Conservation (phyloP, 2,888 invertebrate genomes). For the Eremobia ochroleuca region DNA sequence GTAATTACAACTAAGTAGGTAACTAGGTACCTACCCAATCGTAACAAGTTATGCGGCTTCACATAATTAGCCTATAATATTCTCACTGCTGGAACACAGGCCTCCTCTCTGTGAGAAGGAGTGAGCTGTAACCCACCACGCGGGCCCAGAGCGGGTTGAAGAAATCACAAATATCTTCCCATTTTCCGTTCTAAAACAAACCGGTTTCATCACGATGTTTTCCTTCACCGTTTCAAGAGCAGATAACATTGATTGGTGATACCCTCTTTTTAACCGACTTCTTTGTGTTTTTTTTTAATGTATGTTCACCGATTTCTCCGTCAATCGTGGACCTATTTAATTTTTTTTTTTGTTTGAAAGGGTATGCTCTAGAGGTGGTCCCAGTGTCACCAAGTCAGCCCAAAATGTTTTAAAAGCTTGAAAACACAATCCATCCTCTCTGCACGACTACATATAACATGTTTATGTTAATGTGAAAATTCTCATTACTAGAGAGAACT, state of each 20-base stretch:
- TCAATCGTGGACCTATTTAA: too few relatives aligned
- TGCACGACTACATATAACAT: constrained; percentile 45
- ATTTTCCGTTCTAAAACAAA: not conserved
- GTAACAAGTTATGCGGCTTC: not conserved
- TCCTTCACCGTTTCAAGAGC: not conserved
- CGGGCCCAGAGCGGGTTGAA: not conserved
- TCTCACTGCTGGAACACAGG: not conserved
- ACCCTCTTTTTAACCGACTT: too few relatives aligned
- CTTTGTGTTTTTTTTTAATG: too few relatives aligned
- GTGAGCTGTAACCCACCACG: not conserved
- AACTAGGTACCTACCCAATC: too few relatives aligned
- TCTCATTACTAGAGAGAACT: constrained; percentile 53
- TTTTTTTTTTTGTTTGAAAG: too few relatives aligned
- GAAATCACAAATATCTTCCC: not conserved
- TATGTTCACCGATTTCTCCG: too few relatives aligned
- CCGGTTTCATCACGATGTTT: not conserved
- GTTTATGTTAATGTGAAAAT: constrained; percentile 60
- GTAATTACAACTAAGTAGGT: not conserved
- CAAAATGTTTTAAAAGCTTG: constrained; percentile 11
- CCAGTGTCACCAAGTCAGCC: too few relatives aligned
- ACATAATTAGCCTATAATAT: not conserved
- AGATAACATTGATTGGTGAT: not conserved
- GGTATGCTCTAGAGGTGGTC: too few relatives aligned
- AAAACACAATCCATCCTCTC: constrained; percentile 34
- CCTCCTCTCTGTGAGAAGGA: not conserved